Conservation (phyloP, 2,797 vertebrate genomes). For the Sebastiscus albofasciatus region DNA sequence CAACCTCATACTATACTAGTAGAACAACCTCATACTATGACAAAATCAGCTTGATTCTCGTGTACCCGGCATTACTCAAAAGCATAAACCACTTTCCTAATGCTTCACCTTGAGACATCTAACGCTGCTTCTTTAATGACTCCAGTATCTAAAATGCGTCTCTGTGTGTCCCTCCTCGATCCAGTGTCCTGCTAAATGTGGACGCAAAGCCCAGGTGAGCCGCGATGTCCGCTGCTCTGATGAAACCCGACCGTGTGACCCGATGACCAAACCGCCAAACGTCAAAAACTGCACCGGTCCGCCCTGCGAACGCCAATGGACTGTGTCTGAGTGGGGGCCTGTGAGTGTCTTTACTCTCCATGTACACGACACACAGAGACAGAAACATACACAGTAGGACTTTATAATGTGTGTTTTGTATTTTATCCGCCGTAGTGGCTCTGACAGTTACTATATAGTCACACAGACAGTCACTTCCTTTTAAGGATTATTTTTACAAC, state of each 20-base stretch:
- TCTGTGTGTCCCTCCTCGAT: not conserved
- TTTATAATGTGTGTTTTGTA: not conserved
- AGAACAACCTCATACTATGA: no score
- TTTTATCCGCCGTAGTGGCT: not conserved
- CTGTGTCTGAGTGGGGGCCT: slow-evolving; percentile 95
- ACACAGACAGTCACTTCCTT: not conserved
- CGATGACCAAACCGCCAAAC: slow-evolving; percentile 81
- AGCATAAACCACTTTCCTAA: no score
- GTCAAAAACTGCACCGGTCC: slow-evolving; percentile 94
- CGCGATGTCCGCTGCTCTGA: slow-evolving; percentile 96
- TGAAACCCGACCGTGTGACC: slow-evolving; percentile 89
- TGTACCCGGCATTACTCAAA: no score
- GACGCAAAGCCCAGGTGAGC: slow-evolving; percentile 86
- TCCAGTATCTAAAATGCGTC: not conserved
- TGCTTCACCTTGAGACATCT: not conserved
- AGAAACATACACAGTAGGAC: not conserved
- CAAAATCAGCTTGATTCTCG: no score
- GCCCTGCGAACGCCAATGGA: slow-evolving; percentile 97
- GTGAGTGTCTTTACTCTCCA: slow-evolving; percentile 78
- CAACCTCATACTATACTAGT: no score
- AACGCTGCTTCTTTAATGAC: not conserved
- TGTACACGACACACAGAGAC: not conserved
- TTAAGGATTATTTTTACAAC: not conserved
- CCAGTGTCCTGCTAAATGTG: slow-evolving; percentile 94
- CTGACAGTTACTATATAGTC: not conserved